Evolutionary conservation across 2,113 vertebrate genomes (phyloP), one percentile per base, ranked within the genome.

Genomic region (Actenoides lindsayi): DNA sequence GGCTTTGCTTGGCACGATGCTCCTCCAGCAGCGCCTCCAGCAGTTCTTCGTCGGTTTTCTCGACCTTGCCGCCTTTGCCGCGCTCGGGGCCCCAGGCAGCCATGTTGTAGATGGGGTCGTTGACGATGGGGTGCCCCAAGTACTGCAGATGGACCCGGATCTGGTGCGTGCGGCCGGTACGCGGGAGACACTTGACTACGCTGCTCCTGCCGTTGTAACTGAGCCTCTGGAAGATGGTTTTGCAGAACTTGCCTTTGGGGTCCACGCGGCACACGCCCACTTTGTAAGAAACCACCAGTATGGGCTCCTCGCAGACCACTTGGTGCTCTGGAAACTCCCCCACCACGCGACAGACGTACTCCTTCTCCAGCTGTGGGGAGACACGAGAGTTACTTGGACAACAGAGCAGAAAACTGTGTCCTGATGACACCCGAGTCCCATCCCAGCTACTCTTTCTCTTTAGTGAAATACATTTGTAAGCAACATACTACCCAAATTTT

Each of bases 111-210:
- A 99, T 99, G n/a, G 99, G 99, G 64, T 99, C 99, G 2, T 99
- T 99, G 84, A 99, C 82, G 17, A 99, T 99, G 33, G 99, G 99
- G 77, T 99, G 98, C 3, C 99, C 99, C 95, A 99, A 92, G 85
- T 98, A 99, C 97, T 99, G 99, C 71, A 99, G 98, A 85, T 99
- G 99, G 23, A 99, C 99, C 7, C 99, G 98, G 93, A 99, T 99
- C 97, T 99, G 99, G 97, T 99, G 99, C 2, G 99, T 99, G 46
- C 99, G 99, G 33, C 99, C 99, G 0, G 99, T 99, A 8, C 98
- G 98, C 0, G 99, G 99, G 12, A 97, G 97, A 84, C 99, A 99
- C 37, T 91, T 98, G 13, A 99, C 99, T 31, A 99, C 98, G 5
- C 99, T 99, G 67, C 91, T 99, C 83, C 44, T 98, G 10, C 99